Evolutionary conservation across 2,888 invertebrate genomes (phyloP), one percentile per base, ranked within the genome.

Genomic region (Coremacera marginata): DNA sequence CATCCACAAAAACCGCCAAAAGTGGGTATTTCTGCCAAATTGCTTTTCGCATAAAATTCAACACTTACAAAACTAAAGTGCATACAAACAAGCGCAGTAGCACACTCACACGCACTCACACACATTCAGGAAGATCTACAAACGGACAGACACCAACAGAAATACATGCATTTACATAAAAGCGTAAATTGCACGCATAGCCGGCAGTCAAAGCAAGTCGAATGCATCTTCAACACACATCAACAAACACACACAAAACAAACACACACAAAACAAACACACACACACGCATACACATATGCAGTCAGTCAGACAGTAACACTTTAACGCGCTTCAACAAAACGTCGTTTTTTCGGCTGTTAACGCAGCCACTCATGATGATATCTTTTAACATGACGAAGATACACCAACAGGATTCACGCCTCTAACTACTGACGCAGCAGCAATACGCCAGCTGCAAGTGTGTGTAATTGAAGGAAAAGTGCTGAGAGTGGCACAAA

Each of bases 111-210:
- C 8, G 25, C 71, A 49, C 62, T 19, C 16, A 34, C 37, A 60
- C 49, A 68, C 14, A 63, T 31, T 27, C 16, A 25, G 44, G 31
- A 14, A 44, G 14, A 34, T 3, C 62, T n/a, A 52, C 5, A 31
- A 22, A 60, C 5, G 27, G 49, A 27, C 22, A 27, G 14, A 60
- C 60, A 27, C 14, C 11, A 27, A 25, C 27, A 60, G 25, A 60
- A 60, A 60, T 22, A 85, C 84, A 85, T 85, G 84, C 86, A 82
- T 85, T 84, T 84, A 83, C 85, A 86, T 85, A 87, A 87, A 87
- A 85, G 82, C 83, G 80, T 78, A 82, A 77, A 79, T 79, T 79
- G 67, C 68, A 77, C 68, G 75, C 52, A 70, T 51, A 77, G 70
- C 68, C 71, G 60, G 37, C 51, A 49, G 68, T 68, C 52, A 27